Conservation (phyloP, 1,140 invertebrate genomes). For the Hyles euphorbiae region DNA sequence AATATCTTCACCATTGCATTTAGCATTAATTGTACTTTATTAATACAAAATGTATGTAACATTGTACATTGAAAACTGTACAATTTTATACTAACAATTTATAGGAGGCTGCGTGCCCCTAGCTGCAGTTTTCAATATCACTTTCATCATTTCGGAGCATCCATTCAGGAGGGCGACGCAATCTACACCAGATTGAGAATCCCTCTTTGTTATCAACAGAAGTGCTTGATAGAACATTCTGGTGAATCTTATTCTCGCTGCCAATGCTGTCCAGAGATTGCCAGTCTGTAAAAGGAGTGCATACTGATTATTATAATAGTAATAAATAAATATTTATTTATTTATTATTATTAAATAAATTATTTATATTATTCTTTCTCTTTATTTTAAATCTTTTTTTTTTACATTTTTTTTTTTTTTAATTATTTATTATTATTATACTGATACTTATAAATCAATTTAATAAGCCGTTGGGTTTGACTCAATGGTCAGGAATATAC, state of each 20-base stretch:
- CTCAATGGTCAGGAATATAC: too few species aligned
- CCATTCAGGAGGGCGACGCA: slow-evolving; percentile 77
- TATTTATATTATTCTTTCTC: too few species aligned
- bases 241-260: slow-evolving; percentile 89
- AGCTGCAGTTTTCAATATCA: slow-evolving; percentile 85
- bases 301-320: too few species aligned
- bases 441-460: too few species aligned
- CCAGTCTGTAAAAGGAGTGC: slow-evolving; percentile 31
- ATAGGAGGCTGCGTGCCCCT: slow-evolving; percentile 82
- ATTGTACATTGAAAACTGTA: slow-evolving; percentile 43
- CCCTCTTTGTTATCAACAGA: slow-evolving; percentile 77
- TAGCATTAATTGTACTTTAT: too few species aligned
- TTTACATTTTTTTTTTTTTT: too few species aligned
- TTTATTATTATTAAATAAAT: too few species aligned
- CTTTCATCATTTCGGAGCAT: slow-evolving; percentile 85
- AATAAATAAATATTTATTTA: too few species aligned
- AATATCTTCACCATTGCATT: too few species aligned
- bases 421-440: too few species aligned
- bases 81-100: slow-evolving; percentile 73
- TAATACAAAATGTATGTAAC: not conserved
- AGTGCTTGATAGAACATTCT: slow-evolving; percentile 90
- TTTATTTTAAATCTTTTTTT: too few species aligned
- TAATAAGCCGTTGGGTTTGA: too few species aligned
- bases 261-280: slow-evolving; percentile 80
- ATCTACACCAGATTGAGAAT: slow-evolving; percentile 63